These are phyloP conservation scores for Phallusia fumigata DNA, from an alignment of 23 tunicate species.

Conservation along the genomic window DNA sequence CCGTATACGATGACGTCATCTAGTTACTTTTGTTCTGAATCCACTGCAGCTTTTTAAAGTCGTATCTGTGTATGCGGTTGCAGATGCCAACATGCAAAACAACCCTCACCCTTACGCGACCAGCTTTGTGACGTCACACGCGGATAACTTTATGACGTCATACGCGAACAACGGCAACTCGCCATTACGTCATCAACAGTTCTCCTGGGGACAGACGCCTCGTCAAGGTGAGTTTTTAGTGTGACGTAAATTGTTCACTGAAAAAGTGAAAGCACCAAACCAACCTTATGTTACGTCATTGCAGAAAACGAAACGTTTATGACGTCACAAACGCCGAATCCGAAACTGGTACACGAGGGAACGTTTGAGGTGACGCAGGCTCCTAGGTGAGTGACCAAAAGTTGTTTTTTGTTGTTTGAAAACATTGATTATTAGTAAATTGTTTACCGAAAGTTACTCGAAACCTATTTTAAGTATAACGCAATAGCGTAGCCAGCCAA, in stretches of 20 bases:
- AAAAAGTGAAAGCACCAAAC: neutral
- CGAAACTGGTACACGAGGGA: neutral
- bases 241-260: neutral
- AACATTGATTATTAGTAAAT: neutral
- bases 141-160: neutral
- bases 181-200: neutral
- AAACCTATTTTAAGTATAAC: too few relatives aligned
- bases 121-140: neutral
- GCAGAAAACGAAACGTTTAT: neutral
- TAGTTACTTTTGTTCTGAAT: too few relatives aligned
- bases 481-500: too few relatives aligned
- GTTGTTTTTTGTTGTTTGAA: neutral
- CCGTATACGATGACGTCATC: too few relatives aligned
- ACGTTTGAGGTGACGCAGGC: neutral
- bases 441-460: neutral
- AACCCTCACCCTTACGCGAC: neutral
- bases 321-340: neutral
- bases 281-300: neutral
- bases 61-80: too few relatives aligned
- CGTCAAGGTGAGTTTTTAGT: neutral
- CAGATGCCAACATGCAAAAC: neutral
- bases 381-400: neutral
- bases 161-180: neutral
- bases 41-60: too few relatives aligned
- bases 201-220: neutral